Percentiles rank a stretch among this genome's conserved stretches.
These are phyloP conservation scores for Ptyas mucosa DNA, from an alignment of 2,113 vertebrate genomes.

Conservation along the genomic window DNA sequence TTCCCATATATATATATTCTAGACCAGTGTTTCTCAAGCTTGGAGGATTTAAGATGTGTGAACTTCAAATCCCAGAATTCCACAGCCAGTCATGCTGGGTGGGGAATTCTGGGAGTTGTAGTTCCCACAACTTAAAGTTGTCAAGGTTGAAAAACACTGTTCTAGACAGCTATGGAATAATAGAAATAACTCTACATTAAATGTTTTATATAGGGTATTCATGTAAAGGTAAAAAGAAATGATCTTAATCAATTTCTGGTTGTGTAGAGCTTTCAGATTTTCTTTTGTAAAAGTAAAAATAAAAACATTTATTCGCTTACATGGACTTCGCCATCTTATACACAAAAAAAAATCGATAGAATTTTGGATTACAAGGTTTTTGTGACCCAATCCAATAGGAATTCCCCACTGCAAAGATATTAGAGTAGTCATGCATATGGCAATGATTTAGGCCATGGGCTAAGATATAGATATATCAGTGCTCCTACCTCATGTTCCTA, in stretches of 20 bases:
- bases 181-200: neutral
- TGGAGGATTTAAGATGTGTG: too few relatives aligned
- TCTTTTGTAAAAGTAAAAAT: neutral
- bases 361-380: neutral
- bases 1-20: neutral
- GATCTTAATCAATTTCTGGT: neutral
- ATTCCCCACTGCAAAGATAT: neutral
- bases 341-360: neutral
- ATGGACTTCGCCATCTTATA: neutral
- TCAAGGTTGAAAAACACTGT: too few relatives aligned
- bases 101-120: too few relatives aligned
- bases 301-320: neutral
- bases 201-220: too few relatives aligned
- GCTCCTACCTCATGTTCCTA: neutral
- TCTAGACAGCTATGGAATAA: neutral
- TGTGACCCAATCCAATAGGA: neutral
- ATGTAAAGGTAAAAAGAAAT: neutral
- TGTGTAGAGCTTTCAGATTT: neutral
- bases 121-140: too few relatives aligned
- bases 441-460: neutral
- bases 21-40: neutral
- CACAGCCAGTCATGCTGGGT: too few relatives aligned
- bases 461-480: neutral
- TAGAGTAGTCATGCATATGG: neutral
- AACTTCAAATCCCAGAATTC: too few relatives aligned